Percentiles rank a stretch among this genome's conserved stretches.
These are phyloP conservation scores for Magallana gigas DNA, from an alignment of 1,140 invertebrate genomes.

Conservation along the genomic window DNA sequence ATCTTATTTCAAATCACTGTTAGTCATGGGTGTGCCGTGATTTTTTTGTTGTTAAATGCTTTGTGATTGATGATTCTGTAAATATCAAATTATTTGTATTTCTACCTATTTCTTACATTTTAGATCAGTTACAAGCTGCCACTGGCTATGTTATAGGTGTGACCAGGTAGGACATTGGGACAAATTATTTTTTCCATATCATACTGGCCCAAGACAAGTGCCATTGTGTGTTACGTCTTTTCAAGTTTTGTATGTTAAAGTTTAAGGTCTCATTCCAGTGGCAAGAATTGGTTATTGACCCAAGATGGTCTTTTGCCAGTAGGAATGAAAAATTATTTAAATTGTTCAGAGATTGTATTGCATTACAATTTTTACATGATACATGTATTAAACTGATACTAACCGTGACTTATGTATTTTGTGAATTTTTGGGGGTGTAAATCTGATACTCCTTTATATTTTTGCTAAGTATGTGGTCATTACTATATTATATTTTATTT, in stretches of 20 bases:
- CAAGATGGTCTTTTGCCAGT: no score
- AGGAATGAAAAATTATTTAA: no score
- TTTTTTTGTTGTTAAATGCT: not conserved
- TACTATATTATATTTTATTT: not conserved
- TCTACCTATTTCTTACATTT: not conserved
- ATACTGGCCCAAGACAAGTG: no score
- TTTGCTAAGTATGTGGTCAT: not conserved
- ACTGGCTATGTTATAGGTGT: conserved; percentile 12
- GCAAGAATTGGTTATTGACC: no score
- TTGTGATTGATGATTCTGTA: not conserved
- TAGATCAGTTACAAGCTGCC: conserved; percentile 22
- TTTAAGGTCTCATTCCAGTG: no score
- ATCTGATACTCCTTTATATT: not conserved
- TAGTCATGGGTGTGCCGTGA: not conserved
- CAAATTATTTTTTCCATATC: no score
- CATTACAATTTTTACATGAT: no score
- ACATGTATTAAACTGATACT: no score
- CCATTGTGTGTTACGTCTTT: no score
- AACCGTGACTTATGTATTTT: not conserved
- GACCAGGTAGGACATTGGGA: not conserved
- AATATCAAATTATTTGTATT: not conserved
- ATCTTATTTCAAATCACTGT: not conserved
- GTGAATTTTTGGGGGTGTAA: not conserved
- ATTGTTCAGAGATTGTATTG: no score
- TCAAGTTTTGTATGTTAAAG: no score